Conservation (phyloP, 2,888 invertebrate genomes). For the Caprella mutica region DNA sequence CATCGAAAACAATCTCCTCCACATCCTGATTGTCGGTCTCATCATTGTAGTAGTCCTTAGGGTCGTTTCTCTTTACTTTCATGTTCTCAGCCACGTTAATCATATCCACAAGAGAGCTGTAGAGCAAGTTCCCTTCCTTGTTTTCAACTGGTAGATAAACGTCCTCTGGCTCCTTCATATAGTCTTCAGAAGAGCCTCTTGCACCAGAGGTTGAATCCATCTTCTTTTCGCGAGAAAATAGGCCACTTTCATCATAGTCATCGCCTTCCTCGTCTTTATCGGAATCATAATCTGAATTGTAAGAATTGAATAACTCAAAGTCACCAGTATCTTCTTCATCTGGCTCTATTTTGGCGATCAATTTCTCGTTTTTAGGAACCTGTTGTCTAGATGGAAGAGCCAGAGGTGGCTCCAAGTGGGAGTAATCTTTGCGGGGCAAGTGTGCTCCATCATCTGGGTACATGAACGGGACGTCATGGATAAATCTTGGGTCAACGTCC, state of each 20-base stretch:
- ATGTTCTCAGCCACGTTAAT: slow-evolving; percentile 3
- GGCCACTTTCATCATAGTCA: background rate
- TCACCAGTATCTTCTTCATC: no score
- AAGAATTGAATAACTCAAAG: no score
- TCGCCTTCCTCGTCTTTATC: no score
- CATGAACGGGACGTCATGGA: no score
- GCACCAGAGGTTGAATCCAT: background rate
- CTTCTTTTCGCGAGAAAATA: background rate
- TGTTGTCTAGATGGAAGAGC: slow-evolving; percentile 2
- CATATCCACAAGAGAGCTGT: slow-evolving; percentile 6
- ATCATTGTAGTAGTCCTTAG: no score
- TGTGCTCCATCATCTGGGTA: no score
- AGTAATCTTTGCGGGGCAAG: background rate
- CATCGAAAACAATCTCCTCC: no score
- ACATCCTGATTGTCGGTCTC: no score
- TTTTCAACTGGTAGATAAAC: background rate
- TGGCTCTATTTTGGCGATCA: no score
- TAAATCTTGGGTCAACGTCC: no score
- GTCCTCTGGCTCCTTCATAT: background rate
- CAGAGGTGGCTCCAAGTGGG: slow-evolving; percentile 9
- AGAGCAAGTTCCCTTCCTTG: background rate
- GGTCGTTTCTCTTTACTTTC: background rate
- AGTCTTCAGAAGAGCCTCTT: background rate
- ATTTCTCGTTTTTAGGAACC: background rate
- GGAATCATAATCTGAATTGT: no score